These are phyloP conservation scores for Clamator glandarius DNA, from an alignment of 2,797 vertebrate genomes.

Conservation along the genomic window DNA sequence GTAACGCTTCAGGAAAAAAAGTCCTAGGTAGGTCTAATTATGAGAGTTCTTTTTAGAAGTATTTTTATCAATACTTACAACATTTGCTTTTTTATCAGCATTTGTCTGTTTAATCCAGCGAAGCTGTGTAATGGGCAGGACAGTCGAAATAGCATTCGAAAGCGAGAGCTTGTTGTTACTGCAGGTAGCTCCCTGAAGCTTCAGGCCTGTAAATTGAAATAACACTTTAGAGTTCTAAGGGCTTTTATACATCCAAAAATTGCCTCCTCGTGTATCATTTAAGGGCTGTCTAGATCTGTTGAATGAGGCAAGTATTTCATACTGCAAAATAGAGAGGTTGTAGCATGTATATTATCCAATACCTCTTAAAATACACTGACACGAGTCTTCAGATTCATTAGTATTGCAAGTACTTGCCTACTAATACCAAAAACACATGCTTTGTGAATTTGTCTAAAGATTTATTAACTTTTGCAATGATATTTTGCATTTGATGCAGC, in stretches of 20 bases:
- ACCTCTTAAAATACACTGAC: neutral
- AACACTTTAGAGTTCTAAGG: neutral
- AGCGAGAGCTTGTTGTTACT: conserved; percentile 95
- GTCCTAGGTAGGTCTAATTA: accelerated
- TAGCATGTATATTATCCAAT: neutral
- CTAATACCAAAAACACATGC: no score
- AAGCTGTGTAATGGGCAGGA: conserved; percentile 94
- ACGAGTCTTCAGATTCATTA: neutral
- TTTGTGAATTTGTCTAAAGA: no score
- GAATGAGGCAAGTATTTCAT: neutral
- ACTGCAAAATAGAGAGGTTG: neutral
- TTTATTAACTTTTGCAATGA: neutral
- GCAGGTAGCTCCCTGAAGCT: conserved; percentile 94
- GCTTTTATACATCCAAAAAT: neutral
- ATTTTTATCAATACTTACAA: conserved; percentile 78
- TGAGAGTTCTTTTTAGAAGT: neutral
- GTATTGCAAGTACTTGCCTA: neutral
- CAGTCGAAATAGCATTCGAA: conserved; percentile 92
- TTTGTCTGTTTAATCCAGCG: conserved; percentile 92
- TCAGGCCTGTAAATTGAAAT: conserved; percentile 80
- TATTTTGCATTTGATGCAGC: neutral
- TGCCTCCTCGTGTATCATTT: neutral
- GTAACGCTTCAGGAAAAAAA: neutral
- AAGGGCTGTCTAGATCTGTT: neutral
- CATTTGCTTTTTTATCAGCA: conserved; percentile 87